A percentile compares a stretch with the other conserved stretches of the same genome.
Evolutionary conservation across 2,888 invertebrate species (phyloP).

Genomic region (Amphiduros pacificus): DNA sequence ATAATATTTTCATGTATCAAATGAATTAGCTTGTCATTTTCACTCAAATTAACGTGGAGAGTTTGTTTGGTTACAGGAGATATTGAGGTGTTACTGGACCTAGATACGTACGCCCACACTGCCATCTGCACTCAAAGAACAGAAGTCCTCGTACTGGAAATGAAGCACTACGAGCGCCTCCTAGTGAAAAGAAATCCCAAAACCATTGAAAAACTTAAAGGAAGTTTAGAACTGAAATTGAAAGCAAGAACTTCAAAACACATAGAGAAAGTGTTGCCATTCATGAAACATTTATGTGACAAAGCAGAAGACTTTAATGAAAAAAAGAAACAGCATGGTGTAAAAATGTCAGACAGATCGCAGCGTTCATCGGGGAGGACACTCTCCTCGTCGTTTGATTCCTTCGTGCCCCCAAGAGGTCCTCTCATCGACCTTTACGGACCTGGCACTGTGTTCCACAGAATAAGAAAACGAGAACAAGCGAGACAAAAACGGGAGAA

Average conservation of each 20-base stretch:
- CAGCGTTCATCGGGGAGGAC: not conserved
- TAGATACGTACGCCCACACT: slow-evolving; percentile 53
- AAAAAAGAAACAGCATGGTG: not conserved
- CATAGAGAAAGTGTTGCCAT: slow-evolving; percentile 32
- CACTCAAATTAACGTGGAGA: too few relatives aligned
- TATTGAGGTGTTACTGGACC: slow-evolving; percentile 49
- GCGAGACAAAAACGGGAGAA: too few relatives aligned
- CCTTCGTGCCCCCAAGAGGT: slow-evolving; percentile 29
- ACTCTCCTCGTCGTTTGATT: not conserved
- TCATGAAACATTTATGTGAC: slow-evolving; percentile 36
- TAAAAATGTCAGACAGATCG: not conserved
- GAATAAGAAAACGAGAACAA: slow-evolving; percentile 43
- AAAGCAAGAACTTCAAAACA: slow-evolving; percentile 32
- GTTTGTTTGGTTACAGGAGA: too few relatives aligned
- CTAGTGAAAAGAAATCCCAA: slow-evolving; percentile 50
- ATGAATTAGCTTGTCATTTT: too few relatives aligned
- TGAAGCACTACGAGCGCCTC: slow-evolving; percentile 56
- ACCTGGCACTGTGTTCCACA: slow-evolving; percentile 54
- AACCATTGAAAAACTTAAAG: slow-evolving; percentile 53
- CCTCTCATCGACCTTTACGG: slow-evolving; percentile 51
- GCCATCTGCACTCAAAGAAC: slow-evolving; percentile 51
- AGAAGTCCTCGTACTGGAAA: slow-evolving; percentile 54
- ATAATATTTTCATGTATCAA: not conserved
- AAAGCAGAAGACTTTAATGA: slow-evolving; percentile 19
- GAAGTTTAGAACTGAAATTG: slow-evolving; percentile 43